phyloP scores from a whole-genome alignment of 2,888 invertebrate species.

The Cryptus viduatorius region DNA sequence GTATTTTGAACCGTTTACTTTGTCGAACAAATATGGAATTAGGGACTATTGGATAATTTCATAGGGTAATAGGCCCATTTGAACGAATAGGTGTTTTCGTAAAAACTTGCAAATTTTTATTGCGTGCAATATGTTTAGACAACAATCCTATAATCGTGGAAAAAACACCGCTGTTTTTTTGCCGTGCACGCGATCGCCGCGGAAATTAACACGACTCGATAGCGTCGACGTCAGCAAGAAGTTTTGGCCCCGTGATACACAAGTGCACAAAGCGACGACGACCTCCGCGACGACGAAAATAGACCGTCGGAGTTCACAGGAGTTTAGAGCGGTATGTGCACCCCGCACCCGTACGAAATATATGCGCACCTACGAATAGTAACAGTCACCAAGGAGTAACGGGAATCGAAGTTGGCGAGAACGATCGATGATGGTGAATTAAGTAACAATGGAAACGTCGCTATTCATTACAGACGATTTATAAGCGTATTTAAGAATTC shows the following conservation, averaged over 20 bases:
- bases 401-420: slow-evolving; percentile 21
- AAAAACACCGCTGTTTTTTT: neutral
- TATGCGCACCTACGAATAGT: slow-evolving; percentile 7
- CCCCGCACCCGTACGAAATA: slow-evolving; percentile 18
- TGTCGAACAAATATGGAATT: neutral
- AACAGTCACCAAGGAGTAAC: slow-evolving; percentile 2
- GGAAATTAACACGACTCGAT: slow-evolving; percentile 28
- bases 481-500: slow-evolving; percentile 9
- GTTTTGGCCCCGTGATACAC: slow-evolving; percentile 38
- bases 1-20: neutral
- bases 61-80: neutral
- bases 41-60: neutral
- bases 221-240: slow-evolving; percentile 15
- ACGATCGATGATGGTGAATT: slow-evolving; percentile 27
- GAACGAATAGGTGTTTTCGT: no score
- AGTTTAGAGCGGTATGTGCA: slow-evolving; percentile 42
- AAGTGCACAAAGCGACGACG: slow-evolving; percentile 52
- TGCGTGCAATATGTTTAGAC: neutral
- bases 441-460: slow-evolving; percentile 13
- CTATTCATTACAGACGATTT: slow-evolving; percentile 5
- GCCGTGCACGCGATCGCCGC: neutral
- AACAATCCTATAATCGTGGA: neutral
- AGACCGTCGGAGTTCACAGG: slow-evolving; percentile 40
- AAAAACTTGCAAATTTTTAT: neutral
- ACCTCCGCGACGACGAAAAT: slow-evolving; percentile 58